These are phyloP conservation scores for Leptogaster cylindrica DNA, from an alignment of 2,888 invertebrate genomes.

Conservation along the genomic window DNA sequence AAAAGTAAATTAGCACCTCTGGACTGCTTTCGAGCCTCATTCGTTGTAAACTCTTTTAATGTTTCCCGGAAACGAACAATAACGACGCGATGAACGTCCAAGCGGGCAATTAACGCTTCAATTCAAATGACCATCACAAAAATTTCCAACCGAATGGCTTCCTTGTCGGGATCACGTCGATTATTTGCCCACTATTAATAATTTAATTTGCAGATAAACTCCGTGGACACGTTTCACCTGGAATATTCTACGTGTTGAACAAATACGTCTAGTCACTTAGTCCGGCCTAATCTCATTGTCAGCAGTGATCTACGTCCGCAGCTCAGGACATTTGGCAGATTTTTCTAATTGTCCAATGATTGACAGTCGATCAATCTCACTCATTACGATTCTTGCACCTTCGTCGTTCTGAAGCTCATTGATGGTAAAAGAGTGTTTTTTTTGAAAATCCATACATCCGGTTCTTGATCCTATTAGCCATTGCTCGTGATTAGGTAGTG, in stretches of 20 bases:
- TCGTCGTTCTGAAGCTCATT: conserved; percentile 10
- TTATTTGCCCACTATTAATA: not conserved
- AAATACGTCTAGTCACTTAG: conserved; percentile 26
- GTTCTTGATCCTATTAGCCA: conserved; percentile 31
- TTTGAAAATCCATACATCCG: conserved; percentile 19
- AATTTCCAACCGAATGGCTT: too few species aligned
- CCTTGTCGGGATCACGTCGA: too few species aligned
- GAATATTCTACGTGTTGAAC: conserved; percentile 17
- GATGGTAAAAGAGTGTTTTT: not conserved
- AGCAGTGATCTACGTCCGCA: not conserved
- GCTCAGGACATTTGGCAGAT: not conserved
- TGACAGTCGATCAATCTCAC: conserved; percentile 37
- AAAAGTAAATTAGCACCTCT: too few species aligned
- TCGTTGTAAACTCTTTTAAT: too few species aligned
- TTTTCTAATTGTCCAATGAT: conserved; percentile 32
- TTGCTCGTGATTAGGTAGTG: conserved; percentile 8
- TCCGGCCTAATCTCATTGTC: conserved; percentile 3
- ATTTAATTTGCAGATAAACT: not conserved
- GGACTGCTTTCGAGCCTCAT: too few species aligned
- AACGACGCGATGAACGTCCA: too few species aligned
- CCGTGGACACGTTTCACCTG: not conserved
- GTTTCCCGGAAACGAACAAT: too few species aligned
- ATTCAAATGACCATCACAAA: too few species aligned
- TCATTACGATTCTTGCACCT: conserved; percentile 31
- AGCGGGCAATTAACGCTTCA: too few species aligned